Percentiles rank a stretch among this genome's conserved stretches.
phyloP scores from a whole-genome alignment of 2,888 invertebrate genomes.

The Micoletzkya japonica region DNA sequence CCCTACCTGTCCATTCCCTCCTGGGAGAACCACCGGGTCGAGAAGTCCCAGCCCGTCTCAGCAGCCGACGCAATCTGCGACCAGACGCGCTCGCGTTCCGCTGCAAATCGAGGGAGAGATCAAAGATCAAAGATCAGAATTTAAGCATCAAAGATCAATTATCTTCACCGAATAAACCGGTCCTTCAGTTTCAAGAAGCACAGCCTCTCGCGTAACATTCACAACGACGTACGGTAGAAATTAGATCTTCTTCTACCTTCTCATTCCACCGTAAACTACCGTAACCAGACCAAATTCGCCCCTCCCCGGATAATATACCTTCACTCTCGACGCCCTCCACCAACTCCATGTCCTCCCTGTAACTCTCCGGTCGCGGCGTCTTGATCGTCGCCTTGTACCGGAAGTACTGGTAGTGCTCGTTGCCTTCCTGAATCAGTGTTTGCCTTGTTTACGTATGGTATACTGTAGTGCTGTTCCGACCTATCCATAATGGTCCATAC shows the following conservation, averaged over 20 bases:
- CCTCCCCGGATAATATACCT: constrained; percentile 43
- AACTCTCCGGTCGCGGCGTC: constrained; percentile 88
- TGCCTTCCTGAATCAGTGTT: constrained; percentile 64
- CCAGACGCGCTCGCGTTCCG: constrained; percentile 51
- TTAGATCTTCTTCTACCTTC: no score
- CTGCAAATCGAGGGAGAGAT: constrained; percentile 32
- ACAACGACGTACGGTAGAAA: no score
- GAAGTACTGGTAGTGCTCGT: constrained; percentile 72
- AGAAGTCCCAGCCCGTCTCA: constrained; percentile 95
- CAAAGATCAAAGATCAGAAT: not conserved
- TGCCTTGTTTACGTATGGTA: not conserved
- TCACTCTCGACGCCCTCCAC: constrained; percentile 49
- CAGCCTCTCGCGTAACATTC: no score
- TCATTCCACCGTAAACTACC: not conserved
- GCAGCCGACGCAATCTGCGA: constrained; percentile 68
- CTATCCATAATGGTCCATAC: not conserved
- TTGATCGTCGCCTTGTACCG: constrained; percentile 79
- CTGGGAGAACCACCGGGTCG: constrained; percentile 79
- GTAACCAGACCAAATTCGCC: not conserved
- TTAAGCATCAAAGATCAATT: no score
- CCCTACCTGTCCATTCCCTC: constrained; percentile 45
- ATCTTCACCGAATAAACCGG: no score
- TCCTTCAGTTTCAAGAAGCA: no score
- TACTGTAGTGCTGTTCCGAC: not conserved
- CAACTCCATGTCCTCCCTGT: constrained; percentile 68